phyloP scores from a whole-genome alignment of 2,888 invertebrate genomes.

The Lordiphosa andalusiaca region DNA sequence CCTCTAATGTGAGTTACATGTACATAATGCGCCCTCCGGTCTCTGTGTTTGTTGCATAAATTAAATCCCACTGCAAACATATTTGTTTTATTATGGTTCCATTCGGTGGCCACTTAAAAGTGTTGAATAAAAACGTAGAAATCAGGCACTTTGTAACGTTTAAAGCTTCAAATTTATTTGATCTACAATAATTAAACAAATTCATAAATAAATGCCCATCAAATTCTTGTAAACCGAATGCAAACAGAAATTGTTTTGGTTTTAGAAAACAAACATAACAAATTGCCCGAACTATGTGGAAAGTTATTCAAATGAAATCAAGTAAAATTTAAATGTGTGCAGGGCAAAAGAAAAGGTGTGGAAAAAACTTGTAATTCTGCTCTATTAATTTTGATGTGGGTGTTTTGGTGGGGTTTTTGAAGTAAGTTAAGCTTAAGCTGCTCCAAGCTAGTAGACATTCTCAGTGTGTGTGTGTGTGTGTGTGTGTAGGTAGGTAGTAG shows the following conservation, averaged over 20 bases:
- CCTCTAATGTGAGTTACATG: conserved; percentile 1
- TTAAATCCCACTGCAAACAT: conserved; percentile 18
- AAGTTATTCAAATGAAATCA: no score
- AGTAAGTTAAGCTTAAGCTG: conserved; percentile 13
- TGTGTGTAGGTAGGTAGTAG: conserved; percentile 5
- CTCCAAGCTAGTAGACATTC: conserved; percentile 13
- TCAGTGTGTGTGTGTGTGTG: conserved; percentile 12
- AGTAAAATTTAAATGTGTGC: no score
- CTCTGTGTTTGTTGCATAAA: conserved; percentile 29
- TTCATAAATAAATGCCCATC: background rate
- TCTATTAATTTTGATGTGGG: conserved; percentile 45
- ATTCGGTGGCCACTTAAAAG: background rate
- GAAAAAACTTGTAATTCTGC: conserved; percentile 25
- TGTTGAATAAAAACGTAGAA: background rate
- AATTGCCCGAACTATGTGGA: no score
- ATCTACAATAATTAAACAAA: background rate
- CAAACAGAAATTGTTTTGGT: conserved; percentile 2
- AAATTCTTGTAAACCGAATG: no score
- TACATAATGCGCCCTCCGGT: conserved; percentile 18
- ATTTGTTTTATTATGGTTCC: conserved; percentile 15
- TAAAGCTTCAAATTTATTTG: background rate
- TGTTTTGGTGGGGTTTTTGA: conserved; percentile 24
- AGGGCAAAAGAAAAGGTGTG: background rate
- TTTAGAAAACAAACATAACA: no score
- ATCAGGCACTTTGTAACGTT: background rate